Percentiles rank a stretch among this genome's conserved stretches.
These are phyloP conservation scores for Eospalax fontanierii DNA, from an alignment of 2,797 vertebrate genomes.

Conservation along the genomic window DNA sequence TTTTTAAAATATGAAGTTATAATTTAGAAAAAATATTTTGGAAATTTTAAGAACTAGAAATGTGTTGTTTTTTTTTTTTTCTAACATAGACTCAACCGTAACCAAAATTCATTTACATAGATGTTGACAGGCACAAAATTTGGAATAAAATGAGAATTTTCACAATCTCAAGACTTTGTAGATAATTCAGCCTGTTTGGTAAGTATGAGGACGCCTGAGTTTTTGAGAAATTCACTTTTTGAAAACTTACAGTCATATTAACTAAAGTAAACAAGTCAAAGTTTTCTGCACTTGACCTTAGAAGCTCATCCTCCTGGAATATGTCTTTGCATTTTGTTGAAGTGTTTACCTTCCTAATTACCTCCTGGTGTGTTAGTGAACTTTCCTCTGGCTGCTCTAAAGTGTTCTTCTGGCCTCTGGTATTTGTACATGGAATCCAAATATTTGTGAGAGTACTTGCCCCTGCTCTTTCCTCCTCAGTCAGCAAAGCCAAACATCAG, in stretches of 20 bases:
- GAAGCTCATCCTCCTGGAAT: slow-evolving; percentile 52
- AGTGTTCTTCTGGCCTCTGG: slow-evolving; percentile 7
- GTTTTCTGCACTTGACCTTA: slow-evolving; percentile 59
- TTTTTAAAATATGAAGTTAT: slow-evolving; percentile 61
- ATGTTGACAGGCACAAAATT: slow-evolving; percentile 74
- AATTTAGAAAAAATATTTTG: neutral
- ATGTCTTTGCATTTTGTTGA: slow-evolving; percentile 48
- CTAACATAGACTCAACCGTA: slow-evolving; percentile 71
- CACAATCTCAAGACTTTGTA: neutral
- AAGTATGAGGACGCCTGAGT: neutral
- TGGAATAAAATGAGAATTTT: slow-evolving; percentile 76
- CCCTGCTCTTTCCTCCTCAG: slow-evolving; percentile 62
- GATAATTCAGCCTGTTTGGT: neutral
- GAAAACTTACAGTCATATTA: neutral
- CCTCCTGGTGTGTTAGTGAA: slow-evolving; percentile 46
- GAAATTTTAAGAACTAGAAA: slow-evolving; percentile 17
- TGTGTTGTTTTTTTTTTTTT: slow-evolving; percentile 77
- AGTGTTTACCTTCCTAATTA: slow-evolving; percentile 79
- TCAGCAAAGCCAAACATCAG: slow-evolving; percentile 70
- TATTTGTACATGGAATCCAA: slow-evolving; percentile 81
- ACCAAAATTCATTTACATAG: slow-evolving; percentile 78
- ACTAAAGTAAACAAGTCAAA: slow-evolving; percentile 52
- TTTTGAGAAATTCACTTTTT: neutral
- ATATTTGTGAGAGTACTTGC: slow-evolving; percentile 79
- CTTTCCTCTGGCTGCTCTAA: neutral